Evolutionary conservation across 2,888 invertebrate species (phyloP), one percentile per base, ranked within the genome.

Genomic region (Tipula confusa): DNA sequence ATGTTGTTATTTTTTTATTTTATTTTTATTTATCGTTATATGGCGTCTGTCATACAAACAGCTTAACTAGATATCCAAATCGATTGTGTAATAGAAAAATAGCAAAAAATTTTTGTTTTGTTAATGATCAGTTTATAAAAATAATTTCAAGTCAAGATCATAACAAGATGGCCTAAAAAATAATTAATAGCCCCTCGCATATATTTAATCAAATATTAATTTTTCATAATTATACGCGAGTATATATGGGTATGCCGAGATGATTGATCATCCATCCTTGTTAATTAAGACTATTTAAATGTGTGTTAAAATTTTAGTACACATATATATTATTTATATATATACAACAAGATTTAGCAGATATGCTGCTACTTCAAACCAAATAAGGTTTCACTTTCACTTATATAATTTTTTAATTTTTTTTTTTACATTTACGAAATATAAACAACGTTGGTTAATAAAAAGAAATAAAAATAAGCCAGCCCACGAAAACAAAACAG

Each of bases 371-470:
- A 64, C 64, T 64, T 64, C 64, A 64, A 64, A 64, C 64, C 64
- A 64, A 64, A 64, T 64, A 64, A 64, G 64, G 64, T 64, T 64
- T 64, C 64, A 64, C 64, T 64, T 64, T 64, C 64, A 64, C 64
- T 64, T 64, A 64, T 43, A 64, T 24, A 9, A 9, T 64, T 13
- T 64, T 64, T 64, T 64, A 2, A 24, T 64, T 48, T 48, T 18
- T 43, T 43, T 43, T 43, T 43, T 43, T 24, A 6, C 6, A 6
- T 64, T 64, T 64, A 64, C 24, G 64, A 64, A 64, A 64, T 64
- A 64, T 7, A 36, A 2, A 43, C 38, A 38, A 38, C 43, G 43
- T 43, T 64, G 18, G 1, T 48, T 48, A 4, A 18, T 48, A 48
- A 6, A 48, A 48, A 48, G 15, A 48, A 48, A 48, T 48, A 48